A percentile compares a stretch with the other conserved stretches of the same genome.
Evolutionary conservation across 1,140 invertebrate genomes (phyloP).

Genomic region (Drosophila tani): DNA sequence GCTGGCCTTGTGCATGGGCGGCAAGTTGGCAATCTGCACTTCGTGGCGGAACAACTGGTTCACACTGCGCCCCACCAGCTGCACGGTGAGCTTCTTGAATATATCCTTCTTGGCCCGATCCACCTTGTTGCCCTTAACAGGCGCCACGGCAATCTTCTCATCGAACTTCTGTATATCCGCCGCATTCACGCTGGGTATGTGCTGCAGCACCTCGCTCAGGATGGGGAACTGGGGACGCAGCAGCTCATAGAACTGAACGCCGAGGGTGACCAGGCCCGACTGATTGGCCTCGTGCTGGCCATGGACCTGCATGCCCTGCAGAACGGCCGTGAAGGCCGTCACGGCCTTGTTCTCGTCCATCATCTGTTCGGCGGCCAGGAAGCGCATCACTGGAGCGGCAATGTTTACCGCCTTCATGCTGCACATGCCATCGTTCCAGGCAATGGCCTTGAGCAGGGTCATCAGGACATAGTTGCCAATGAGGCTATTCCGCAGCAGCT

Average conservation of each 20-base stretch:
- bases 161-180: slow-evolving; percentile 93
- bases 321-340: slow-evolving; percentile 90
- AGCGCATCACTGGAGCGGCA: slow-evolving; percentile 88
- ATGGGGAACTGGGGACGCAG: slow-evolving; percentile 91
- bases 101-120: slow-evolving; percentile 96
- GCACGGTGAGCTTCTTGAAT: slow-evolving; percentile 94
- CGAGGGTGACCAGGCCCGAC: slow-evolving; percentile 76
- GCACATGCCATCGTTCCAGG: slow-evolving; percentile 93
- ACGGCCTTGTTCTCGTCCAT: slow-evolving; percentile 88
- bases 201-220: slow-evolving; percentile 88
- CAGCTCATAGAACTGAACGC: slow-evolving; percentile 91
- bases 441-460: slow-evolving; percentile 90
- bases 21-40: slow-evolving; percentile 93
- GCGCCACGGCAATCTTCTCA: slow-evolving; percentile 90
- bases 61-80: slow-evolving; percentile 92
- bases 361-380: slow-evolving; percentile 87
- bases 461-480: slow-evolving; percentile 88
- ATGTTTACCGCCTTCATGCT: slow-evolving; percentile 91
- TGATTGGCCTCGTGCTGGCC: slow-evolving; percentile 93
- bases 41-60: slow-evolving; percentile 94
- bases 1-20: slow-evolving; percentile 86
- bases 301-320: slow-evolving; percentile 91
- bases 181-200: slow-evolving; percentile 91
- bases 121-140: slow-evolving; percentile 90
- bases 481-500: slow-evolving; percentile 88